Evolutionary conservation across 2,888 invertebrate genomes (phyloP).

Genomic region (Tromatobia lineatoria): DNA sequence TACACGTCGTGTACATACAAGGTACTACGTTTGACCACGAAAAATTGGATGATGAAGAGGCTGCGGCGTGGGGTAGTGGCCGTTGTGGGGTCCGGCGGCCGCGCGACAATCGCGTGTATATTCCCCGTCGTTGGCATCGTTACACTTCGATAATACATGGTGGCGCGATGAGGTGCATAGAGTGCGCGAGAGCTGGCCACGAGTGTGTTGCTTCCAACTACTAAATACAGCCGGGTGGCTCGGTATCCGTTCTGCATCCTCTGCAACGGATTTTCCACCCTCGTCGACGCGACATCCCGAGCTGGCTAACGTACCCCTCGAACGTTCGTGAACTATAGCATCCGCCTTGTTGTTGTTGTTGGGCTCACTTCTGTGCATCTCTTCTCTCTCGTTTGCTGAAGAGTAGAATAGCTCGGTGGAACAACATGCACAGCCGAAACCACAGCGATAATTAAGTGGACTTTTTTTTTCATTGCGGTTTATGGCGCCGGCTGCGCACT

Average conservation of each 20-base stretch:
- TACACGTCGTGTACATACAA: slow-evolving; percentile 7
- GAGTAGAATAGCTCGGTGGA: slow-evolving; percentile 24
- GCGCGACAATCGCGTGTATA: slow-evolving; percentile 77
- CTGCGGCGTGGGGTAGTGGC: slow-evolving; percentile 70
- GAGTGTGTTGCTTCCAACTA: slow-evolving; percentile 36
- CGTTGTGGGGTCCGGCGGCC: slow-evolving; percentile 72
- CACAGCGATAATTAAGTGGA: slow-evolving; percentile 84
- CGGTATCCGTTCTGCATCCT: slow-evolving; percentile 20
- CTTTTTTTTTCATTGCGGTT: slow-evolving; percentile 83
- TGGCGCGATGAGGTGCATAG: slow-evolving; percentile 34
- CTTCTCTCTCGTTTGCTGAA: slow-evolving; percentile 35
- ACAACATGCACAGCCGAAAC: slow-evolving; percentile 76
- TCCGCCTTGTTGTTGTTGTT: slow-evolving; percentile 33
- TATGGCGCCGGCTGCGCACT: slow-evolving; percentile 78
- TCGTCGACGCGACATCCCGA: slow-evolving; percentile 33
- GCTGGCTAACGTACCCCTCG: slow-evolving; percentile 40
- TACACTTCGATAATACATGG: slow-evolving; percentile 81
- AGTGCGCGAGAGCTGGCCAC: slow-evolving; percentile 19
- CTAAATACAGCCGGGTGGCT: slow-evolving; percentile 38
- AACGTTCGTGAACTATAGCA: slow-evolving; percentile 20
- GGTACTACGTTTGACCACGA: slow-evolving; percentile 51
- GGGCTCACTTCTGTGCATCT: slow-evolving; percentile 39
- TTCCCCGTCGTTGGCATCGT: slow-evolving; percentile 74
- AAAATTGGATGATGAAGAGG: slow-evolving; percentile 81
- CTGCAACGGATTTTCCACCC: slow-evolving; percentile 26